Conservation (phyloP, 2,113 vertebrate species). For the Rhinolophus sinicus region DNA sequence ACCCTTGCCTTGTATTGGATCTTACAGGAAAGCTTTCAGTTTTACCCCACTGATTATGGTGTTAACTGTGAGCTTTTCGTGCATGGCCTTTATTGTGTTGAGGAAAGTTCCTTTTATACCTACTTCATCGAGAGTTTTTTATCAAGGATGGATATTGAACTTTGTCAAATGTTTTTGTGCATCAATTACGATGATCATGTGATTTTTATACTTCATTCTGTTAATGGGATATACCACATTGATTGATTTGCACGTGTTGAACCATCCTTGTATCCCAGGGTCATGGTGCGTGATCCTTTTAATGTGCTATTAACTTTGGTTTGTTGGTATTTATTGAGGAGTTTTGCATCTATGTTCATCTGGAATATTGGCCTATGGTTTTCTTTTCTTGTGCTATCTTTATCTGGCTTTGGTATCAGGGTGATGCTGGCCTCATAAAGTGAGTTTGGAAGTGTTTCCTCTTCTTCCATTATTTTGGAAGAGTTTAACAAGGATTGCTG, state of each 20-base stretch:
- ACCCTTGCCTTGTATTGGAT: neutral
- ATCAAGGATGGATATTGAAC: neutral
- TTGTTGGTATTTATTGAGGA: neutral
- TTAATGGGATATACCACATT: neutral
- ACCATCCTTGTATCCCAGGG: neutral
- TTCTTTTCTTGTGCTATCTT: neutral
- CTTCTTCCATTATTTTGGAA: neutral
- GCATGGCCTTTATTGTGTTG: neutral
- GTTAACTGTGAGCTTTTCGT: neutral
- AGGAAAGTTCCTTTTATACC: neutral
- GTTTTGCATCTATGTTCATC: neutral
- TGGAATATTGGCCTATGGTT: neutral
- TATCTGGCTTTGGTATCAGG: neutral
- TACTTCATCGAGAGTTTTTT: neutral
- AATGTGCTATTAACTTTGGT: neutral
- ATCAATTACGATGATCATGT: neutral
- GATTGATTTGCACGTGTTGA: neutral
- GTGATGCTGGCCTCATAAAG: neutral
- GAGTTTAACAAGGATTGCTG: neutral
- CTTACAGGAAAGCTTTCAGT: neutral
- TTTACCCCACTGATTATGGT: neutral
- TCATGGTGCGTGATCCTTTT: neutral
- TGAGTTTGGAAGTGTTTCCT: neutral
- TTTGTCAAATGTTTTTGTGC: neutral
- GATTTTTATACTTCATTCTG: neutral